Evolutionary conservation across 2,113 vertebrate species (phyloP).

Genomic region (Canis aureus): DNA sequence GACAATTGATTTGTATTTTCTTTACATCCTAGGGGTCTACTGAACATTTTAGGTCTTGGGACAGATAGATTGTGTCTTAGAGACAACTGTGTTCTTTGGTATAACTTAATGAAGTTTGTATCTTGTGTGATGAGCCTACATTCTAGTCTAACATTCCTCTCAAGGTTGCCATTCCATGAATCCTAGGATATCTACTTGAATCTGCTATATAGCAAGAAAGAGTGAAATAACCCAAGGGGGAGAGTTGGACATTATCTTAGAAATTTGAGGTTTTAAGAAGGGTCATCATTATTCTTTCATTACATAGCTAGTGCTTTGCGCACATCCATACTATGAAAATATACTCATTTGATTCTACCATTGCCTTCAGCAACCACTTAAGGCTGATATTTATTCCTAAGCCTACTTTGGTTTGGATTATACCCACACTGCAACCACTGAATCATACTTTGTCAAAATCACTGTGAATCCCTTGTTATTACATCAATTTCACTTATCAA

Average conservation of each 20-base stretch:
- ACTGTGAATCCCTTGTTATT: neutral
- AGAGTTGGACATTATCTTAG: neutral
- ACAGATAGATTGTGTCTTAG: neutral
- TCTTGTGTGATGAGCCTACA: neutral
- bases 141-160: neutral
- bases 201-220: neutral
- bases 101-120: neutral
- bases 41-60: neutral
- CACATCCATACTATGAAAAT: neutral
- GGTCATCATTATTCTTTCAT: neutral
- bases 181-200: neutral
- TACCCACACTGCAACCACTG: neutral
- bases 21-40: neutral
- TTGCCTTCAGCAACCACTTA: conserved; percentile 11
- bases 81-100: neutral
- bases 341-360: conserved; percentile 35
- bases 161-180: neutral
- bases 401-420: neutral
- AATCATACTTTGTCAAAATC: neutral
- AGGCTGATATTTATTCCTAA: conserved; percentile 56
- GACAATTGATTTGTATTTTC: neutral
- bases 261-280: neutral
- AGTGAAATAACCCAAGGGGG: neutral
- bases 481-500: neutral
- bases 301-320: conserved; percentile 26